phyloP scores from a whole-genome alignment of 2,797 vertebrate species.

The Intellagama lesueurii region DNA sequence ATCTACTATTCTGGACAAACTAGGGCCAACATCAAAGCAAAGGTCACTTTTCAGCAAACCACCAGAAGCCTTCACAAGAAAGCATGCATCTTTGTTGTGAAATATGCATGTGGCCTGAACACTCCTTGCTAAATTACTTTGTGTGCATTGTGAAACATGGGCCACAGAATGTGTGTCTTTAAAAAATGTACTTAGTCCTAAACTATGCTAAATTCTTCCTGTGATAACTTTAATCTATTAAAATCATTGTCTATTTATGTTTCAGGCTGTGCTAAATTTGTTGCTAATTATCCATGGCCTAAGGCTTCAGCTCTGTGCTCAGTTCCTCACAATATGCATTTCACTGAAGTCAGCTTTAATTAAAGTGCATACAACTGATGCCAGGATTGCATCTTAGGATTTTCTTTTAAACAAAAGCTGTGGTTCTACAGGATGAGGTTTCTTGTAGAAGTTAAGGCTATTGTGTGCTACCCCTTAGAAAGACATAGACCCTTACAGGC shows the following conservation, averaged over 20 bases:
- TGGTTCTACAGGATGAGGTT: constrained; percentile 3
- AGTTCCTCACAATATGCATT: constrained; percentile 4
- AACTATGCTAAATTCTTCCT: neutral
- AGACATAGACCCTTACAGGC: constrained; percentile 59
- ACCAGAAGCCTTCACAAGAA: neutral
- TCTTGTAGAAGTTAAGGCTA: constrained; percentile 42
- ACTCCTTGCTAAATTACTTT: constrained; percentile 10
- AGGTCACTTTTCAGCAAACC: neutral
- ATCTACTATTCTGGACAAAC: neutral
- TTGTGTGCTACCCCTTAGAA: constrained; percentile 55
- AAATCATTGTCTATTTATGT: neutral
- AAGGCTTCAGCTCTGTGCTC: constrained; percentile 23
- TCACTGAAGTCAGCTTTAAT: constrained; percentile 25
- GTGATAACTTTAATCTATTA: neutral
- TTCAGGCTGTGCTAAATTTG: neutral
- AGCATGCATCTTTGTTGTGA: constrained; percentile 5
- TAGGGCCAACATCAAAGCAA: neutral
- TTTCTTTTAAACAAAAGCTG: constrained; percentile 27
- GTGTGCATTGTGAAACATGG: neutral
- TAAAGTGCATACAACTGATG: constrained; percentile 44
- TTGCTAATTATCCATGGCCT: constrained; percentile 31
- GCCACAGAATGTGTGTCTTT: neutral
- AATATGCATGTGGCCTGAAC: neutral
- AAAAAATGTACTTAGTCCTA: constrained; percentile 8
- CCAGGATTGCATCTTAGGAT: neutral